These are phyloP conservation scores for Parauchenoglanis ngamensis DNA, from an alignment of 2,797 vertebrate genomes.

Conservation along the genomic window DNA sequence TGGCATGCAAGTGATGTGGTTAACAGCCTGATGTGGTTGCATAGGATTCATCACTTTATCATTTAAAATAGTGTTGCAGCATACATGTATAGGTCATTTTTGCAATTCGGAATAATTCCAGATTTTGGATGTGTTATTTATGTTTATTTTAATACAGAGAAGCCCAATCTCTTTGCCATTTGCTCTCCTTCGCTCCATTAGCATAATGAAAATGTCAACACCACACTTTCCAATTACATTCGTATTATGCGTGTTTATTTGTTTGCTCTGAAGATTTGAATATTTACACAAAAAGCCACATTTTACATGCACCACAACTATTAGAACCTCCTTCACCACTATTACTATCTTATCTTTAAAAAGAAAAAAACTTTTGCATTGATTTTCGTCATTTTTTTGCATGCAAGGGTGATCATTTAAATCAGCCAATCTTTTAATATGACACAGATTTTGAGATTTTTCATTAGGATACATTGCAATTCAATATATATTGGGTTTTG, in stretches of 20 bases:
- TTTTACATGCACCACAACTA: background rate
- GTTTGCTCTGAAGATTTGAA: conserved; percentile 22
- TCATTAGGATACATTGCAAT: background rate
- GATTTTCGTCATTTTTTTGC: background rate
- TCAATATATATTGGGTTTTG: no score
- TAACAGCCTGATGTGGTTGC: background rate
- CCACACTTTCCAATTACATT: conserved; percentile 42
- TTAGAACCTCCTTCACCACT: conserved; percentile 6
- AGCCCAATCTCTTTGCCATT: conserved; percentile 64
- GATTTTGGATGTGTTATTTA: conserved; percentile 16
- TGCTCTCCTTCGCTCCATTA: conserved; percentile 54
- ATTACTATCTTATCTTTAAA: background rate
- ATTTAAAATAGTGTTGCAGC: conserved; percentile 54
- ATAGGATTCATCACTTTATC: background rate
- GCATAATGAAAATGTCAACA: conserved; percentile 61
- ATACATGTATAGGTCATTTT: conserved; percentile 64
- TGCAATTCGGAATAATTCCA: conserved; percentile 31
- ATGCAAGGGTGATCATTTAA: background rate
- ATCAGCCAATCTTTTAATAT: background rate
- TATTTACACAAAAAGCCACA: conserved; percentile 27
- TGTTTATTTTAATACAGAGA: conserved; percentile 35
- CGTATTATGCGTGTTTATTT: conserved; percentile 30
- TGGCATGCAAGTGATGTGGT: background rate
- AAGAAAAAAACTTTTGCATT: background rate
- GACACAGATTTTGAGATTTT: no score